Evolutionary conservation across 1,140 invertebrate species (phyloP), one percentile per base, ranked within the genome.

Genomic region (Drosophila orosa): DNA sequence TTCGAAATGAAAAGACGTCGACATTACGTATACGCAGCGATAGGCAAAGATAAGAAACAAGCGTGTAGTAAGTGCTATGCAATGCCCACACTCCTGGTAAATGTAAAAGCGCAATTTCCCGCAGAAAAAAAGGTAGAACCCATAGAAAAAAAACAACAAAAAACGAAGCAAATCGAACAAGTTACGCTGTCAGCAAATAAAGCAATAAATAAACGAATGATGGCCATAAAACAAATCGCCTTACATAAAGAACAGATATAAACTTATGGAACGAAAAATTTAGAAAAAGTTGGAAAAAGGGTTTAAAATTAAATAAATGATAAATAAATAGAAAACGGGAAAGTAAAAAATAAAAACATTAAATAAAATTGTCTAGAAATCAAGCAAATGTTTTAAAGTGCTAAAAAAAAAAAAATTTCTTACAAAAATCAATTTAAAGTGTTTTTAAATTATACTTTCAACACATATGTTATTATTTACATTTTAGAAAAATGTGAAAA

Each of bases 11-110:
- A 63, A 58, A 55, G 55, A 60, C 74, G 57, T 67, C 48, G 44
- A 45, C 58, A 86, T 81, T 86, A 86, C 82, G 82, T 85, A 86
- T 86, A 81, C 78, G 78, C 69, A 24, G 45, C 45, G 82, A 86
- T 78, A 81, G 75, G 56, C 40, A 40, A 31, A 74, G 56, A 74
- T 35, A 69, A 69, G 61, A 45, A 39, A 9, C 37, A 8, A 12
- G 42, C 19, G 3, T 55, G 48, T 47, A 47, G 48, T 50, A 42
- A 56, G 56, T 71, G 35, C 74, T 68, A 62, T 63, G 73, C 66
- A 67, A 57, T 58, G 35, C 24, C 52, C 59, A 45, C 40, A 54
- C 42, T 58, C 10, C n/a, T 48, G 27, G 15, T 66, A 57, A 77
- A 67, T 62, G 55, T 57, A 74, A 80, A 55, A 59, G 62, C 54